Evolutionary conservation across 2,797 vertebrate species (phyloP), one percentile per base, ranked within the genome.

Genomic region (Rhynchonycteris naso): DNA sequence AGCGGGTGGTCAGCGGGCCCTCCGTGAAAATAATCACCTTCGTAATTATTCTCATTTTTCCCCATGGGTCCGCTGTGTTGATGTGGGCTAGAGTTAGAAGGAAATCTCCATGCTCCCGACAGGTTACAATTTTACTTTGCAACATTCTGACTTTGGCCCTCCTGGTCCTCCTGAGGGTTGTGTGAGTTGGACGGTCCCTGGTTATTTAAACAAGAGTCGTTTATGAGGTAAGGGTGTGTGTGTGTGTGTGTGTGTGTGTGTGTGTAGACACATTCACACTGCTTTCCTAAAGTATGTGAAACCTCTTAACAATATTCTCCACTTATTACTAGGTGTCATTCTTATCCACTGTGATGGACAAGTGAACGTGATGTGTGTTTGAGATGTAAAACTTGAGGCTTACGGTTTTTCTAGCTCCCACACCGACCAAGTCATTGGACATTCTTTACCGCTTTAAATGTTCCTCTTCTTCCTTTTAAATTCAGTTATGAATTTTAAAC

Each of bases 391-490:
- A 92, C 38, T 71, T 84, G 85, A 95, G 65, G 15, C 19, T 88
- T 84, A 28, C 76, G 7, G 52, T 69, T 91, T 96, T 96, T 65
- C 80, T 92, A 86, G 82, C 43, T 65, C 30, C 26, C 59, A n/a
- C n/a, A n/a, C n/a, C n/a, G n/a, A n/a, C 33, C 94, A 38, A 76
- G 47, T 71, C 75, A 87, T 56, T 83, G 35, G 47, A 4, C 24
- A 86, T 96, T 71, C 75, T 96, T 59, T 92, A 81, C 93, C 95
- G 43, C 58, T 96, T 96, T 79, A 56, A 66, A 93, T 75, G n/a
- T 56, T 96, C 95, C 66, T 93, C 21, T 94, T 33, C 81, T 96
- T 96, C 65, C 69, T 24, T 43, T 43, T 43, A 43, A 43, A 82
- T 71, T 68, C 47, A 63, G 54, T 85, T 96, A 82, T 68, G 72